Base-by-base conservation (phyloP, 2,888 invertebrate genomes). In the Fragum whitleyi region DNA sequence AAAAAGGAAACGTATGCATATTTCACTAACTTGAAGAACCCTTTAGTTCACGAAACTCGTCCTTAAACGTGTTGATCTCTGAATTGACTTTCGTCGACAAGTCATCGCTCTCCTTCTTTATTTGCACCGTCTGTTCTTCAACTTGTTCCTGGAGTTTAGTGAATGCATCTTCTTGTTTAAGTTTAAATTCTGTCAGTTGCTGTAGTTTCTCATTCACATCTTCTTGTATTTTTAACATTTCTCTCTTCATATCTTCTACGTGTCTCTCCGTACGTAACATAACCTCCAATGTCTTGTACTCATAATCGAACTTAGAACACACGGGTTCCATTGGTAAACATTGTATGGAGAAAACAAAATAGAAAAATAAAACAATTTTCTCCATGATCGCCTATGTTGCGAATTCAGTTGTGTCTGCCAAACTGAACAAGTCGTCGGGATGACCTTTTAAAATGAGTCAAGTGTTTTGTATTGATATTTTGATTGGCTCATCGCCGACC, bases 221-320 rank as follows among this genome's bases (percentile, higher is more conserved):
- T 2, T 21, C 14, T 57, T 57, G 57, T 57, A 57, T 57, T 14
- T 21, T 26, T 23, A 26, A 14, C 9, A 57, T 57, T 57, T 57
- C 57, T 57, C 23, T 57, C 26, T 23, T 57, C 26, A 57, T 57
- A 57, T 57, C 57, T 21, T 57, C 57, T 2, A 57, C 57, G 14
- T 23, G n/a, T 57, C 57, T 57, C 26, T 57, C 57, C 11, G 57
- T 57, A 14, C 57, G 57, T 23, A 57, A 14, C 26, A 26, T 26
- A 26, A 23, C 57, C 26, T 57, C 57, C 26, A 57, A 26, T 3
- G 57, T 57, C 14, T 26, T 21, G 57, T 57, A 57, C 21, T 57
- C 57, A 26, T 57, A 57, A 23, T 57, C 57, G 21, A 57, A 57
- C 26, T 57, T 57, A 11, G 57, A 57, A 57, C 57, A 57, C 2